Conservation (phyloP, 2,888 invertebrate species). For the Fabriciana adippe region DNA sequence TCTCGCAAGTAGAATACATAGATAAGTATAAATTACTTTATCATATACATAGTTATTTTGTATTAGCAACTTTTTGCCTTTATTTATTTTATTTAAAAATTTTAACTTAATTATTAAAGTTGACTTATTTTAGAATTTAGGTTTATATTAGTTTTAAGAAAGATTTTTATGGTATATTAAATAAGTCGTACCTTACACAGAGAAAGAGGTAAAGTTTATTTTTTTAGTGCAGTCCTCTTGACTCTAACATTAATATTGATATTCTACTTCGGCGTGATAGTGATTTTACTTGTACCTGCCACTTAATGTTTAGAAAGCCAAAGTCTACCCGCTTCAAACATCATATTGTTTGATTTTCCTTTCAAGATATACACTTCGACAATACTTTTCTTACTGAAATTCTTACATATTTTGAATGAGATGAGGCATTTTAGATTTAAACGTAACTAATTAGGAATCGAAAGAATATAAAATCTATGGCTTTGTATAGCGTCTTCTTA, state of each 20-base stretch:
- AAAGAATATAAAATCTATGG: conserved; percentile 25
- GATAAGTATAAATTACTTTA: no score
- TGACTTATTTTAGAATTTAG: no score
- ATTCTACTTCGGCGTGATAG: conserved; percentile 7
- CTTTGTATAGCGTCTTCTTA: conserved; percentile 42
- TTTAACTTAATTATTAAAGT: no score
- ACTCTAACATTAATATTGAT: conserved; percentile 1
- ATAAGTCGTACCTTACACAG: no score
- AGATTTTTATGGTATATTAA: no score
- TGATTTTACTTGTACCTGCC: conserved; percentile 26
- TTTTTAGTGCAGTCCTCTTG: not conserved
- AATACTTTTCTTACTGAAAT: not conserved
- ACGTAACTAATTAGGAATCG: conserved; percentile 13
- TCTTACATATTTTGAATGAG: no score
- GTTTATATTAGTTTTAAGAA: no score
- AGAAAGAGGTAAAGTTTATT: not conserved
- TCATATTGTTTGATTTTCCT: not conserved
- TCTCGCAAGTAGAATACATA: no score
- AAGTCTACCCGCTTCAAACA: conserved; percentile 2
- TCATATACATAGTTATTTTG: no score
- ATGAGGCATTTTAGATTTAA: not conserved
- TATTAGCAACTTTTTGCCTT: no score
- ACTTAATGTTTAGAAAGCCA: conserved; percentile 1
- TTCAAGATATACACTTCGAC: not conserved
- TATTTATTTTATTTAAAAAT: no score